A percentile compares a stretch with the other conserved stretches of the same genome.
These are phyloP conservation scores for Typhlichthys eigenmanni DNA, from an alignment of 2,797 vertebrate species.

Conservation along the genomic window DNA sequence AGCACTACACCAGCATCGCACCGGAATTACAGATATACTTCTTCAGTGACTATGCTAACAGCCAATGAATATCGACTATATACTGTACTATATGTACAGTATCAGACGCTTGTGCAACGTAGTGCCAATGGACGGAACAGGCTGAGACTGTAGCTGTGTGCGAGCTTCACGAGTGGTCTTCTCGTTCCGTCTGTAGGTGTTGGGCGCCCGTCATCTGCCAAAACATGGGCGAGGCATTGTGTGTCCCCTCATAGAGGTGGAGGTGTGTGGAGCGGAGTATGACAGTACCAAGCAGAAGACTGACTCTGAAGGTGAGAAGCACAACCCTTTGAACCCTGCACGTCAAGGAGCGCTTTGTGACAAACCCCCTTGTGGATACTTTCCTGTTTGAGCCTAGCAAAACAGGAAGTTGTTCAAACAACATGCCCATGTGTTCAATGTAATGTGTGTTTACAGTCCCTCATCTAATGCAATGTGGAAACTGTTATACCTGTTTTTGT, in stretches of 20 bases:
- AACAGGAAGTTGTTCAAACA: conserved; percentile 62
- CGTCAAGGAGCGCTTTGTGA: conserved; percentile 9
- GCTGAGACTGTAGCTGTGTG: neutral
- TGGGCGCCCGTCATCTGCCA: conserved; percentile 94
- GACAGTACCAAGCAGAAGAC: conserved; percentile 94
- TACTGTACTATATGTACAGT: too few species aligned
- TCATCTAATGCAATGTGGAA: neutral
- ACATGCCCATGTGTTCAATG: conserved; percentile 32
- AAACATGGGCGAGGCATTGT: conserved; percentile 97
- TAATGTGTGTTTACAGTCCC: conserved; percentile 24
- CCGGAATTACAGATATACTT: too few species aligned
- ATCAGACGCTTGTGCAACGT: too few species aligned
- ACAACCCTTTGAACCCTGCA: conserved; percentile 3
- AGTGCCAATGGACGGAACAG: too few species aligned
- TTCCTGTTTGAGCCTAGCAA: conserved; percentile 48
- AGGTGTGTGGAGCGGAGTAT: conserved; percentile 93
- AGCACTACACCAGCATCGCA: too few species aligned
- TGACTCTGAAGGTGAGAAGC: conserved; percentile 87
- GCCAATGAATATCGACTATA: too few species aligned
- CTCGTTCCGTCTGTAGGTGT: conserved; percentile 74
- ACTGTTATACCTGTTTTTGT: too few species aligned
- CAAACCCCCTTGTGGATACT: conserved; percentile 12
- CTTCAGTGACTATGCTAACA: too few species aligned
- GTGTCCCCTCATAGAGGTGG: conserved; percentile 94
- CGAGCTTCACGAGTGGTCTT: neutral